Evolutionary conservation across 1,140 invertebrate species (phyloP).

Genomic region (Atta texana): DNA sequence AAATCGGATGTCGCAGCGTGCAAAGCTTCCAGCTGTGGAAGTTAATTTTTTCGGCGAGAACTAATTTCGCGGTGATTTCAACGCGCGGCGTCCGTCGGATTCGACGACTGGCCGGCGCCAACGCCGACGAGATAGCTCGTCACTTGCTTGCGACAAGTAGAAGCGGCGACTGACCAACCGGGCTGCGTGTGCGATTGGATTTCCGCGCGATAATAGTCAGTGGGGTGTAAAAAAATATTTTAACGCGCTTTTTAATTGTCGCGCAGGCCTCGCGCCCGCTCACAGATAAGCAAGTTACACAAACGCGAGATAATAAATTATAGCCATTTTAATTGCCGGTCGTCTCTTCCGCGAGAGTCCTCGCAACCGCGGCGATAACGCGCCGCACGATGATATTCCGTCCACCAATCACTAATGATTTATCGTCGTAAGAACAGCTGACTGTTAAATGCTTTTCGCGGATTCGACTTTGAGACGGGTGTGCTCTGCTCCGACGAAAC

Average conservation of each 20-base stretch:
- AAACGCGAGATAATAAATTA: conserved; percentile 75
- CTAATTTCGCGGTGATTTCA: conserved; percentile 79
- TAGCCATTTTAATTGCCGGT: conserved; percentile 73
- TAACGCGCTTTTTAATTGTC: conserved; percentile 70
- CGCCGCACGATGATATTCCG: conserved; percentile 71
- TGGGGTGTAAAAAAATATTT: neutral
- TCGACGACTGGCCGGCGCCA: conserved; percentile 56
- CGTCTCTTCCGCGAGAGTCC: conserved; percentile 67
- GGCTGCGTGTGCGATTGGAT: conserved; percentile 25
- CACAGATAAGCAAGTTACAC: conserved; percentile 69
- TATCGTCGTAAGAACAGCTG: conserved; percentile 69
- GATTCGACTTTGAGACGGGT: conserved; percentile 52
- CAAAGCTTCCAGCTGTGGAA: neutral
- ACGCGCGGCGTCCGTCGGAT: conserved; percentile 83
- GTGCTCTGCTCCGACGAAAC: conserved; percentile 45
- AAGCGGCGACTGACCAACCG: conserved; percentile 34
- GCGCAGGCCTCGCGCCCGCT: conserved; percentile 37
- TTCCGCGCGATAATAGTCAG: conserved; percentile 36
- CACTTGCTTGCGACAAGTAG: conserved; percentile 29
- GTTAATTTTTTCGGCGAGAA: conserved; percentile 28
- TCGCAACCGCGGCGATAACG: conserved; percentile 66
- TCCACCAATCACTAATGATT: conserved; percentile 73
- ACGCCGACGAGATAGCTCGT: conserved; percentile 58
- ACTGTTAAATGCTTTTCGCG: conserved; percentile 69
- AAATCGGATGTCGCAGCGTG: neutral